Percentiles rank a stretch among this genome's conserved stretches.
Evolutionary conservation across 2,888 invertebrate genomes (phyloP).

Genomic region (Macropis europaea): DNA sequence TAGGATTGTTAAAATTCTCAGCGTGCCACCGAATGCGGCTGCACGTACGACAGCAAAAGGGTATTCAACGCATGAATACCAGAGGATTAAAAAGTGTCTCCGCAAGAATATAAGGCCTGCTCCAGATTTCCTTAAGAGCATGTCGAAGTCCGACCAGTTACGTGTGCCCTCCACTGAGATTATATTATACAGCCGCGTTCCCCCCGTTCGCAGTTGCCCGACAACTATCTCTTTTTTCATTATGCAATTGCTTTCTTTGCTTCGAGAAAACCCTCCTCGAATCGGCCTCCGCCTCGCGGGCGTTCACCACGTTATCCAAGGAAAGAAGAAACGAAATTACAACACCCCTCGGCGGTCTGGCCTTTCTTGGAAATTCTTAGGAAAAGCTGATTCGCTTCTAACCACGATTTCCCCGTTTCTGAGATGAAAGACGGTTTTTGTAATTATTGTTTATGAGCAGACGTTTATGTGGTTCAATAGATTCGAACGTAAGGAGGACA

Average conservation of each 20-base stretch:
- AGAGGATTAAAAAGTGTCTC: constrained; percentile 27
- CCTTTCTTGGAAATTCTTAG: too few species aligned
- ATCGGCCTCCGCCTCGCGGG: constrained; percentile 12
- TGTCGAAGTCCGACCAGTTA: constrained; percentile 48
- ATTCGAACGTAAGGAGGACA: too few species aligned
- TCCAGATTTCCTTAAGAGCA: constrained; percentile 63
- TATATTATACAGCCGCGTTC: constrained; percentile 60
- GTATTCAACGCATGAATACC: neutral
- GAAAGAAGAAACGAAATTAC: too few species aligned
- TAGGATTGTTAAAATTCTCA: constrained; percentile 11
- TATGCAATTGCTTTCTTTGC: constrained; percentile 72
- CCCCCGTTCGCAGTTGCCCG: constrained; percentile 58
- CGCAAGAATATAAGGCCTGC: constrained; percentile 41
- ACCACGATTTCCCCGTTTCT: too few species aligned
- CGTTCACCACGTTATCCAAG: neutral
- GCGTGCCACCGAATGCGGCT: neutral
- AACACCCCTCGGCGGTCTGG: too few species aligned
- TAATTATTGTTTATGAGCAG: too few species aligned
- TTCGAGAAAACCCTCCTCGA: constrained; percentile 28
- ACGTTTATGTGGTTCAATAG: too few species aligned
- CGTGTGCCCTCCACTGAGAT: constrained; percentile 47
- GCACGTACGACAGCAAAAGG: neutral
- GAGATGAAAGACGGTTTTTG: too few species aligned
- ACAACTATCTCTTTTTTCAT: constrained; percentile 76
- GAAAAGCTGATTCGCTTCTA: too few species aligned